phyloP scores from a whole-genome alignment of 2,888 invertebrate species.

The Morinoia aosen region DNA sequence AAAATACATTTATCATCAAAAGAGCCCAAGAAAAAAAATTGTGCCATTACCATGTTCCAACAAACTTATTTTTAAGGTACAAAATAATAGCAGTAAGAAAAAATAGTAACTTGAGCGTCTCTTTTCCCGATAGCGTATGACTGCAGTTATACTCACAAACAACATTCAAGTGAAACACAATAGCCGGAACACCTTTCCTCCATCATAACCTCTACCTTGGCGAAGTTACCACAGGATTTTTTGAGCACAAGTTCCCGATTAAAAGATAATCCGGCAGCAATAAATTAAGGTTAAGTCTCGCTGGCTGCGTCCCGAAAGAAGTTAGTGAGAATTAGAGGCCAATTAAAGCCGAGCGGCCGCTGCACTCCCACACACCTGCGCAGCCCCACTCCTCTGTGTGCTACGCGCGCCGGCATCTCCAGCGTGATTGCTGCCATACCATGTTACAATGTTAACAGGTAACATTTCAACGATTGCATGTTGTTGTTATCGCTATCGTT shows the following conservation, averaged over 20 bases:
- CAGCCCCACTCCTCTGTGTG: background rate
- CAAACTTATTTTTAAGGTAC: too few species aligned
- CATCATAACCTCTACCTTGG: background rate
- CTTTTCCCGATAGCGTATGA: background rate
- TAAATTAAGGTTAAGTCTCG: background rate
- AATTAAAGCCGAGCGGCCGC: background rate
- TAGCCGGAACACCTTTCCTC: background rate
- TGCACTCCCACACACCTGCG: background rate
- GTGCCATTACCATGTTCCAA: background rate
- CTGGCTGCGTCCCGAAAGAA: background rate
- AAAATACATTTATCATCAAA: background rate
- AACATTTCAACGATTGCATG: background rate
- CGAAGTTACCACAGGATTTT: background rate
- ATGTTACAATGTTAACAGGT: too few species aligned
- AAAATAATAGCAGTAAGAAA: too few species aligned
- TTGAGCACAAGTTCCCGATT: background rate
- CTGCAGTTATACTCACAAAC: background rate
- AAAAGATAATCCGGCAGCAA: background rate
- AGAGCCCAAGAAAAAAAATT: background rate
- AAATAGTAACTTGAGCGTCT: too few species aligned
- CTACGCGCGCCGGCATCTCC: too few species aligned
- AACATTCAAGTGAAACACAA: background rate
- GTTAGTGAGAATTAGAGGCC: background rate
- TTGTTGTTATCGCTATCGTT: background rate
- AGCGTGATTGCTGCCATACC: too few species aligned